A percentile compares a stretch with the other conserved stretches of the same genome.
Conservation (phyloP, 2,888 invertebrate genomes). For the Amiota mariae region DNA sequence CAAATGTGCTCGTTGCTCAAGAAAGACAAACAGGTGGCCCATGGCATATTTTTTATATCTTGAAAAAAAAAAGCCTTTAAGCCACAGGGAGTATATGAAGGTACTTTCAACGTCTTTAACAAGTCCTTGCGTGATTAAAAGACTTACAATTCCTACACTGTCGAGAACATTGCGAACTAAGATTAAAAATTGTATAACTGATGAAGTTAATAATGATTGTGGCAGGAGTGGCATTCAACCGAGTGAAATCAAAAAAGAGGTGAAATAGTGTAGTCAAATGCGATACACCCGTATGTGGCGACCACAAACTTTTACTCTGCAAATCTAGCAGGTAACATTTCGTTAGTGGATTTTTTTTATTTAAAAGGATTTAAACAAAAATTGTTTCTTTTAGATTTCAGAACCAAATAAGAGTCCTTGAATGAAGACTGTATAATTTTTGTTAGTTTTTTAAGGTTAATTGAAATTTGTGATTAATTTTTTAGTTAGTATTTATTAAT, state of each 20-base stretch:
- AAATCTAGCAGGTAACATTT: background rate
- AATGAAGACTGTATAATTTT: too few relatives aligned
- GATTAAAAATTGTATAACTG: slow-evolving; percentile 7
- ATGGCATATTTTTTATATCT: slow-evolving; percentile 33
- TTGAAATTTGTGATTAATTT: too few relatives aligned
- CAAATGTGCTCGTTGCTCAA: slow-evolving; percentile 39
- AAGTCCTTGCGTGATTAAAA: background rate
- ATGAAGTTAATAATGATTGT: slow-evolving; percentile 5
- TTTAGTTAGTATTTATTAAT: too few relatives aligned
- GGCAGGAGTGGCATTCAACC: background rate
- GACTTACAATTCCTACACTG: background rate
- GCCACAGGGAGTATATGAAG: background rate
- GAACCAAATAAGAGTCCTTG: too few relatives aligned
- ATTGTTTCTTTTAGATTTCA: too few relatives aligned
- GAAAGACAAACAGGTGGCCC: slow-evolving; percentile 32
- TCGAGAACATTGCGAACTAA: slow-evolving; percentile 1
- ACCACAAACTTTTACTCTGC: background rate
- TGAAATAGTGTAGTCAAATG: background rate
- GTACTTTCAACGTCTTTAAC: background rate
- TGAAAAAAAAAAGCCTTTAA: background rate
- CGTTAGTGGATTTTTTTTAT: background rate
- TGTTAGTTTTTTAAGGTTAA: too few relatives aligned
- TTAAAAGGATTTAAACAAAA: too few relatives aligned
- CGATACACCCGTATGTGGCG: slow-evolving; percentile 6
- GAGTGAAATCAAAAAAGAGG: background rate